Evolutionary conservation across 2,113 vertebrate species (phyloP).

Genomic region (Bungarus multicinctus): DNA sequence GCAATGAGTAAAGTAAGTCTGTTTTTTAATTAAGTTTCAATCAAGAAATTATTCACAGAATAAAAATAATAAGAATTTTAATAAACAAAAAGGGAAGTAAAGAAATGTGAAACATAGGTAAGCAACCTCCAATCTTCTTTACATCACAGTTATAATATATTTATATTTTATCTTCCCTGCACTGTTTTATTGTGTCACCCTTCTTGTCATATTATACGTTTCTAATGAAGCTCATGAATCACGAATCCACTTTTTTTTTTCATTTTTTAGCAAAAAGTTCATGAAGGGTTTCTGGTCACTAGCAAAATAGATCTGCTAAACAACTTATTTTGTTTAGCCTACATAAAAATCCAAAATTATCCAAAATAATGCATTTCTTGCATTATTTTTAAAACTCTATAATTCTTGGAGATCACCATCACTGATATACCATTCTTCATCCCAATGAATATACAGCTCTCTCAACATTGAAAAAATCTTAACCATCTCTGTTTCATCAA

Average conservation of each 20-base stretch:
- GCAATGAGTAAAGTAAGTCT: not conserved
- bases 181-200: not conserved
- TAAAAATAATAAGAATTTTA: not conserved
- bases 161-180: not conserved
- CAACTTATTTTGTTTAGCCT: not conserved
- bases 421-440: not conserved
- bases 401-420: not conserved
- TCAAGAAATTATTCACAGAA: not conserved
- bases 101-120: not conserved
- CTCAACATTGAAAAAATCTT: not conserved
- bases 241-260: not conserved
- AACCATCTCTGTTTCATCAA: not conserved
- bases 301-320: not conserved
- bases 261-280: not conserved
- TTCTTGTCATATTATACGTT: not conserved
- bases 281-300: not conserved
- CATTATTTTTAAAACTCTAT: not conserved
- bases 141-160: not conserved
- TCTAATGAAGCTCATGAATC: not conserved
- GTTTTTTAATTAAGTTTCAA: not conserved
- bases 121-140: not conserved
- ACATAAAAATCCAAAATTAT: not conserved
- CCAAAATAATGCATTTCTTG: not conserved
- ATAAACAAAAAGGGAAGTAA: not conserved
- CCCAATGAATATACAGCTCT: not conserved